Evolutionary conservation across 1,140 invertebrate genomes (phyloP), one percentile per base, ranked within the genome.

Genomic region (Glossosoma conforme): DNA sequence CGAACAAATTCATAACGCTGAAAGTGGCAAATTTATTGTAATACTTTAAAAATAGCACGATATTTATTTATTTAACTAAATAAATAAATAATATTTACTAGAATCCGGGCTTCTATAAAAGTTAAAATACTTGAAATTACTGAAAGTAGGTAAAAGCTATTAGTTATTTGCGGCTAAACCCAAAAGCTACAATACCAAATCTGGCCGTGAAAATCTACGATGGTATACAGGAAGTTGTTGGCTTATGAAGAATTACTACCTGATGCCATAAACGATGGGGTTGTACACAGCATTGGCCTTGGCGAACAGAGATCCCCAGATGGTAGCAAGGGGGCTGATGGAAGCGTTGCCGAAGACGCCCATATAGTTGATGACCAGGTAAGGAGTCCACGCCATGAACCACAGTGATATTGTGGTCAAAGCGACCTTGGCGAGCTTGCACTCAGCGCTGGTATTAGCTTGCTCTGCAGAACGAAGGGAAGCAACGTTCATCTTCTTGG

Each of bases 361-460:
- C 46, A 82, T 73, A 61, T 77, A 84, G 62, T 90, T 89, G 57
- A 91, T 89, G 13, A 88, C 80, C 14, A 89, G 65, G 62, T 90
- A 89, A n/a, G 87, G 87, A 11, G 86, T 89, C 87, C 87, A 90
- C 2, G 88, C 88, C 70, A 89, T 77, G 67, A 91, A 84, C 86
- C 86, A 93, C 45, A 91, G 65, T 0, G 82, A 77, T 44, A 92
- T 87, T 30, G 88, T 91, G 68, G 84, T 87, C 59, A 91, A 69
- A 21, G 89, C 87, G 53, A 78, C 78, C 74, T 89, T 89, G 22
- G 86, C 86, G 54, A 89, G 63, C 75, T 87, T 86, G 59, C 78
- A 81, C 72, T 88, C 85, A 11, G 85, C 81, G 58, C 83, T 86
- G 38, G 80, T 77, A 48, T 77, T 76, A 17, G 78, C 72, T 56